phyloP scores from a whole-genome alignment of 2,797 vertebrate genomes.

The Champsocephalus esox region DNA sequence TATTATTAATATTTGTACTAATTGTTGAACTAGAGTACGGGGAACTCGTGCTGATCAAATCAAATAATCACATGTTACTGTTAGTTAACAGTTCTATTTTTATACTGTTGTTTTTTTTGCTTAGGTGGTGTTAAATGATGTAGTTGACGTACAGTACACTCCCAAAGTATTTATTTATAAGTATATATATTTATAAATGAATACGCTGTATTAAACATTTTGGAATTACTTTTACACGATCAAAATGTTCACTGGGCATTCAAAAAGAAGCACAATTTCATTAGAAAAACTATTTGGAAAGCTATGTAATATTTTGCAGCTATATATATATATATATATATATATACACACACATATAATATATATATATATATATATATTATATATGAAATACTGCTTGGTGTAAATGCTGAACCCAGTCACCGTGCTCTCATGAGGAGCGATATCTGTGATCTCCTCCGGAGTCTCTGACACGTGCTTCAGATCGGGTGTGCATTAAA shows the following conservation, averaged over 20 bases:
- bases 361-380: too few species aligned
- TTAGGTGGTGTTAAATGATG: too few species aligned
- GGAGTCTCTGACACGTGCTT: constrained; percentile 20
- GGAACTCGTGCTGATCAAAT: not conserved
- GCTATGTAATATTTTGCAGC: not conserved
- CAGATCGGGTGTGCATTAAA: constrained; percentile 16
- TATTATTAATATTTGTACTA: too few species aligned
- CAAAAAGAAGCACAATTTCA: not conserved
- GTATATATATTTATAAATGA: too few species aligned
- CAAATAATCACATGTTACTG: not conserved
- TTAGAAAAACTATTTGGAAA: not conserved
- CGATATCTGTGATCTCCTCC: constrained; percentile 8
- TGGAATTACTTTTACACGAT: not conserved
- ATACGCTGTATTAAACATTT: not conserved
- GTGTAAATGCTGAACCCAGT: not conserved
- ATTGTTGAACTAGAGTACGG: not conserved
- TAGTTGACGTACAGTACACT: not conserved
- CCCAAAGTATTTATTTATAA: too few species aligned
- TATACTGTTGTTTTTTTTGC: not conserved
- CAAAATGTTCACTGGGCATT: not conserved
- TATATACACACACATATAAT: too few species aligned
- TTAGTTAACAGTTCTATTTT: not conserved
- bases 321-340: not conserved
- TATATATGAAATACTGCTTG: too few species aligned
- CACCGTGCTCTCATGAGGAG: constrained; percentile 12